A percentile compares a stretch with the other conserved stretches of the same genome.
phyloP scores from a whole-genome alignment of 2,113 vertebrate genomes.

The Gobius niger region DNA sequence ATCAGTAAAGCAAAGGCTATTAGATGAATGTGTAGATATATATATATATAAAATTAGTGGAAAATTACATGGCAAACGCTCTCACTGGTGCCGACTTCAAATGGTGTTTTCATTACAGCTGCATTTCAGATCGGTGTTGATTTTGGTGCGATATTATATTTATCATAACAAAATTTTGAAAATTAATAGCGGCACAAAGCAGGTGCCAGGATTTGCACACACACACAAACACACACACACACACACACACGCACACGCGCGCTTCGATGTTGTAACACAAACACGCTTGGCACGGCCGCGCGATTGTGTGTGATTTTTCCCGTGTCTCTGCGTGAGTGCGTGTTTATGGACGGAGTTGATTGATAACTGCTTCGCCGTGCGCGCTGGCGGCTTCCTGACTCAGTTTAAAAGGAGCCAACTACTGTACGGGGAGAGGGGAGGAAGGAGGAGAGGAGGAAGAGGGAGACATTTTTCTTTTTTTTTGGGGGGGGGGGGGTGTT shows the following conservation, averaged over 20 bases:
- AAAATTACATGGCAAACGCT: neutral
- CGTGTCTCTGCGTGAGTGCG: slow-evolving; percentile 1
- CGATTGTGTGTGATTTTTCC: neutral
- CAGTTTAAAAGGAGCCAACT: slow-evolving; percentile 14
- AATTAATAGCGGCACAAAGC: slow-evolving; percentile 2
- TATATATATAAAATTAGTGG: neutral
- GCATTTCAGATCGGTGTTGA: neutral
- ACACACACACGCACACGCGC: too few relatives aligned
- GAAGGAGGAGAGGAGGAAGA: slow-evolving; percentile 6
- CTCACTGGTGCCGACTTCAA: neutral
- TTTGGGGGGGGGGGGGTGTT: neutral
- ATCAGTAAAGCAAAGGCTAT: too few relatives aligned
- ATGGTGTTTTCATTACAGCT: neutral
- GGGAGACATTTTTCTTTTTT: neutral
- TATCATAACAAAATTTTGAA: slow-evolving; percentile 7
- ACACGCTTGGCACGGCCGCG: neutral
- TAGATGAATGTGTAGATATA: too few relatives aligned
- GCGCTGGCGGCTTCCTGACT: slow-evolving; percentile 4
- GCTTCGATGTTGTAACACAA: slow-evolving; percentile 2
- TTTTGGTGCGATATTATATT: slow-evolving; percentile 3
- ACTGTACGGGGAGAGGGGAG: slow-evolving; percentile 9
- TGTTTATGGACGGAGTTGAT: slow-evolving; percentile 11
- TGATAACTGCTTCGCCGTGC: slow-evolving; percentile 27
- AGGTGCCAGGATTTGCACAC: slow-evolving; percentile 6
- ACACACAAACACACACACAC: too few relatives aligned